A percentile compares a stretch with the other conserved stretches of the same genome.
Evolutionary conservation across 2,113 vertebrate genomes (phyloP).

Genomic region (Sebastes fasciatus): DNA sequence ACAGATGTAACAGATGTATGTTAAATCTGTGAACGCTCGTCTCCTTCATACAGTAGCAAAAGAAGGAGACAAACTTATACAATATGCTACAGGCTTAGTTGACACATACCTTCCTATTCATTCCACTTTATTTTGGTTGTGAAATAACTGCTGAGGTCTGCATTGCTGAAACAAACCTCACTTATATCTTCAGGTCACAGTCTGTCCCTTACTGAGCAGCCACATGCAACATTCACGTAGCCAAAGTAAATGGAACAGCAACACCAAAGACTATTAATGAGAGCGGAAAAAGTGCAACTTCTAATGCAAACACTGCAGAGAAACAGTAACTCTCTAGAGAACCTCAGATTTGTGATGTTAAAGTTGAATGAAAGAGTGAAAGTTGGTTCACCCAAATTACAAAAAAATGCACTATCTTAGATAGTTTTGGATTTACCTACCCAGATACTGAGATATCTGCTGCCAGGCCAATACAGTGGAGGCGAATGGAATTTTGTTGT

Average conservation of each 20-base stretch:
- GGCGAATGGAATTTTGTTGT: neutral
- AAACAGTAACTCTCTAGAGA: neutral
- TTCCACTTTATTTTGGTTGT: slow-evolving; percentile 34
- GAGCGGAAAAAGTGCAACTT: slow-evolving; percentile 36
- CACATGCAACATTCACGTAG: slow-evolving; percentile 32
- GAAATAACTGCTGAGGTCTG: slow-evolving; percentile 1
- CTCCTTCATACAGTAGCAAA: neutral
- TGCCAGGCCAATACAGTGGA: neutral
- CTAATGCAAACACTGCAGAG: slow-evolving; percentile 1
- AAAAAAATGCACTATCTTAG: neutral
- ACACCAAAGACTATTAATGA: slow-evolving; percentile 50
- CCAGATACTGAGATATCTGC: neutral
- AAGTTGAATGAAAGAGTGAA: slow-evolving; percentile 3
- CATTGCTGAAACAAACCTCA: slow-evolving; percentile 33
- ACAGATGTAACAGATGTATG: neutral
- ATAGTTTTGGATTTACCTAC: neutral
- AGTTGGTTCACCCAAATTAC: slow-evolving; percentile 3
- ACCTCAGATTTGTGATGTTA: slow-evolving; percentile 1
- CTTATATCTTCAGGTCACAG: slow-evolving; percentile 28
- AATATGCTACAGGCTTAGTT: slow-evolving; percentile 1
- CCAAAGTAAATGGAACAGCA: slow-evolving; percentile 67
- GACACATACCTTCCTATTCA: neutral
- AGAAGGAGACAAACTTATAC: neutral
- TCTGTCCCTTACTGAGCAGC: slow-evolving; percentile 9
- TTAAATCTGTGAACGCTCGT: neutral